Evolutionary conservation across 2,888 invertebrate genomes (phyloP).

Genomic region (Adineta ricciae): DNA sequence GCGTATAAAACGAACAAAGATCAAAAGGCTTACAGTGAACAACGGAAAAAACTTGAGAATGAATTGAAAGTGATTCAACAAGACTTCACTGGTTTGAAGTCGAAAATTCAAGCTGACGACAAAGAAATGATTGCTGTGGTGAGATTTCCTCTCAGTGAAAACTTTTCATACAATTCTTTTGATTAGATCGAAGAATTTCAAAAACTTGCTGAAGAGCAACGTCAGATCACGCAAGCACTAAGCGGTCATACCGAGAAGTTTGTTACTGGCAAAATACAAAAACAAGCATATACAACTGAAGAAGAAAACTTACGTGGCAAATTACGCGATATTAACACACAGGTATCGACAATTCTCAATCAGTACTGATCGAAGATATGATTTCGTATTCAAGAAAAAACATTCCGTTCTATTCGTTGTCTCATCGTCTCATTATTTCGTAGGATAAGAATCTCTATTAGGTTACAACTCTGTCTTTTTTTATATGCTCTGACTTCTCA

Average conservation of each 20-base stretch:
- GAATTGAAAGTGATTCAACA: constrained; percentile 57
- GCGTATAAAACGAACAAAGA: constrained; percentile 59
- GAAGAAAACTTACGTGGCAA: constrained; percentile 56
- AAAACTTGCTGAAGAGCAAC: constrained; percentile 53
- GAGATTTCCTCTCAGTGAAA: constrained; percentile 34
- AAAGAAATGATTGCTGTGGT: constrained; percentile 59
- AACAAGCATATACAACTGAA: constrained; percentile 57
- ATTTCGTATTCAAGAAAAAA: background rate
- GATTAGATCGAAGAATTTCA: constrained; percentile 55
- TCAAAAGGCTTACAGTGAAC: constrained; percentile 45
- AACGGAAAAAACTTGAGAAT: constrained; percentile 56
- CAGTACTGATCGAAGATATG: background rate
- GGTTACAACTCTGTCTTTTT: too few relatives aligned
- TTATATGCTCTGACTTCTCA: too few relatives aligned
- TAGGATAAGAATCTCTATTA: background rate
- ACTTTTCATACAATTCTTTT: background rate
- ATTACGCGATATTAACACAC: constrained; percentile 52
- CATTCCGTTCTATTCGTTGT: background rate
- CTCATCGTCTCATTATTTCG: background rate
- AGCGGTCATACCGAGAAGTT: constrained; percentile 57
- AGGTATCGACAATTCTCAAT: background rate
- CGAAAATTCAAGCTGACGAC: constrained; percentile 56
- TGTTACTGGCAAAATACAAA: constrained; percentile 57
- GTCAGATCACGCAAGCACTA: constrained; percentile 42
- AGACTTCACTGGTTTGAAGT: constrained; percentile 53